Conservation (phyloP, 2,797 vertebrate species). For the Anas flavirostris region DNA sequence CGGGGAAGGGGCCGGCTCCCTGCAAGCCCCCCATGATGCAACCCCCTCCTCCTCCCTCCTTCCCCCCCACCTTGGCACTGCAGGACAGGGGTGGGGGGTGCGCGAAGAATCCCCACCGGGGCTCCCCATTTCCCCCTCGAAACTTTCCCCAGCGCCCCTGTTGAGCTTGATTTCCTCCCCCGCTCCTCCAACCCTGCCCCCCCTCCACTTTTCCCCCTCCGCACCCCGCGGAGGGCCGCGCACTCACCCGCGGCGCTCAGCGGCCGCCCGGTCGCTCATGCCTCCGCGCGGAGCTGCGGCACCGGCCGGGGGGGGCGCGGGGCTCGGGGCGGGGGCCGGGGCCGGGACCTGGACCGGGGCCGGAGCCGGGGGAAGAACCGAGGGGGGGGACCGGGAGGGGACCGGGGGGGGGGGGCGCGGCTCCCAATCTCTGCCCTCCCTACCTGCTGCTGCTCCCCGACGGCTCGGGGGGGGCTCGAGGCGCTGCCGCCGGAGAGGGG, state of each 20-base stretch:
- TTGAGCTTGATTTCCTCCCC: too few species aligned
- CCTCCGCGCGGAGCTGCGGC: slow-evolving; percentile 58
- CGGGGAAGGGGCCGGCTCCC: too few species aligned
- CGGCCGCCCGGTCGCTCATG: slow-evolving; percentile 81
- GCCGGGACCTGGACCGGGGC: too few species aligned
- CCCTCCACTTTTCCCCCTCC: neutral
- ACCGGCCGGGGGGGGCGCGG: neutral
- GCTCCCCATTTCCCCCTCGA: too few species aligned
- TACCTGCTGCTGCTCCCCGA: slow-evolving; percentile 3
- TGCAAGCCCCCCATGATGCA: too few species aligned
- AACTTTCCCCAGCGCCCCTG: neutral
- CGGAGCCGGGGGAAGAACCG: neutral
- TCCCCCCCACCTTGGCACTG: too few species aligned
- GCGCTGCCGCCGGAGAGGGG: neutral
- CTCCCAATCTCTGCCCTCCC: neutral
- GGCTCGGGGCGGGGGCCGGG: neutral
- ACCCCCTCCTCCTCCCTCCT: too few species aligned
- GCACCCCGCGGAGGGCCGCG: neutral
- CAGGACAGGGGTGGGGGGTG: too few species aligned
- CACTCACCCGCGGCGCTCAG: slow-evolving; percentile 19
- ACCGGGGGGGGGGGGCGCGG: neutral
- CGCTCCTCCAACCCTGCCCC: too few species aligned
- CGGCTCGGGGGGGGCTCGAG: neutral
- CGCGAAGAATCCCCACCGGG: too few species aligned
- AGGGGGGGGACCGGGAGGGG: too few species aligned